These are phyloP conservation scores for Sterna hirundo DNA, from an alignment of 2,113 vertebrate species.

Conservation along the genomic window DNA sequence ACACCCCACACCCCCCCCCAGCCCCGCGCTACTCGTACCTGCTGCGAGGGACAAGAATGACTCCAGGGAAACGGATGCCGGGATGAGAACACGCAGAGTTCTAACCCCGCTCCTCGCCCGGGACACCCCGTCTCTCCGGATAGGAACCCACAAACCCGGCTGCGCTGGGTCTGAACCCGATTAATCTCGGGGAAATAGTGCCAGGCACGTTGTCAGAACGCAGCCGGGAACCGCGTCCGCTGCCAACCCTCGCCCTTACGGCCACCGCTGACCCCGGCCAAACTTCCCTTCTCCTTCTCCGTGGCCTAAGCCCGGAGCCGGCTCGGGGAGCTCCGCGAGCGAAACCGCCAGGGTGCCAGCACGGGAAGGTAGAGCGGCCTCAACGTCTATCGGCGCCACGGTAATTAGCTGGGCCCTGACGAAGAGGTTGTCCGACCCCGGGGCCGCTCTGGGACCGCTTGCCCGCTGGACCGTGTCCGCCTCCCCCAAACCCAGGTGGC, in stretches of 20 bases:
- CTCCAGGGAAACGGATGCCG: neutral
- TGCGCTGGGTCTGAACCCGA: neutral
- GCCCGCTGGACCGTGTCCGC: neutral
- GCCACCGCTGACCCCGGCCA: neutral
- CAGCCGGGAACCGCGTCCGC: neutral
- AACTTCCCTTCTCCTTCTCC: neutral
- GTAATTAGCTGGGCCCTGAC: neutral
- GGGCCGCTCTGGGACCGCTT: neutral
- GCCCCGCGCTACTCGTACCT: accelerated
- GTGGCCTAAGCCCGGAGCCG: neutral
- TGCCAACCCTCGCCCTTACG: neutral
- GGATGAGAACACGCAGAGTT: neutral
- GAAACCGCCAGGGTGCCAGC: neutral
- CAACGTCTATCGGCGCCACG: neutral
- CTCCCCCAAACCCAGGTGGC: neutral
- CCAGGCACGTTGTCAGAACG: neutral
- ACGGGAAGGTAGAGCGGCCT: neutral
- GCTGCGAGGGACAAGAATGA: neutral
- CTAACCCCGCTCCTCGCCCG: neutral
- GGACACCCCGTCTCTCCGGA: accelerated
- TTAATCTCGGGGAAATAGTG: accelerated
- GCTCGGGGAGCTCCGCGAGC: no score
- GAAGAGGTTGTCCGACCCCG: accelerated
- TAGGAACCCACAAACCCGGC: neutral
- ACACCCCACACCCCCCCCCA: no score